Evolutionary conservation across 2,113 vertebrate genomes (phyloP).

Genomic region (Aviceda subcristata): DNA sequence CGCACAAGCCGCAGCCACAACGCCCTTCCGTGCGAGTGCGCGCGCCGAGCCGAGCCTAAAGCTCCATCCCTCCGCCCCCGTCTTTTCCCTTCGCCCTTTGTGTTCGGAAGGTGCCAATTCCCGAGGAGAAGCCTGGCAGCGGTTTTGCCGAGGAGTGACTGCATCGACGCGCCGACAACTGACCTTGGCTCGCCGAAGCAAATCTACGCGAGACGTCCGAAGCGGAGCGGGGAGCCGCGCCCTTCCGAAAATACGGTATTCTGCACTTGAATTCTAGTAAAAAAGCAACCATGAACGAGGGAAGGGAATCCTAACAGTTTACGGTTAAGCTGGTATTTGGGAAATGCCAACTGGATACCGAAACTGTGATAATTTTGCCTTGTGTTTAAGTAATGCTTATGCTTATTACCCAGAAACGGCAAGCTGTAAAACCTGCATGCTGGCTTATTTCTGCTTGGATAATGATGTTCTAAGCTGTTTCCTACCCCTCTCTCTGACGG

Average conservation of each 20-base stretch:
- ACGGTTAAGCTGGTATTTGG: neutral
- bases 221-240: accelerated
- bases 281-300: neutral
- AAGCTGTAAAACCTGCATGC: neutral
- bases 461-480: neutral
- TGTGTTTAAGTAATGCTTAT: neutral
- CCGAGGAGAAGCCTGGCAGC: neutral
- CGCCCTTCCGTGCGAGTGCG: neutral
- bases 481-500: neutral
- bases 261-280: neutral
- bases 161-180: neutral
- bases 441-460: neutral
- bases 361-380: neutral
- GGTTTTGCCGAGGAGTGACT: neutral
- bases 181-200: neutral
- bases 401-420: neutral
- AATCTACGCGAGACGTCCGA: neutral
- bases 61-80: neutral
- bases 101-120: slow-evolving; percentile 4
- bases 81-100: neutral
- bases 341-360: neutral
- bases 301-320: neutral
- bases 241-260: neutral
- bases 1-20: neutral
- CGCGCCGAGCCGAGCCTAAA: neutral